Conservation (phyloP, 2,888 invertebrate genomes). For the Trissolcus brochymenae region DNA sequence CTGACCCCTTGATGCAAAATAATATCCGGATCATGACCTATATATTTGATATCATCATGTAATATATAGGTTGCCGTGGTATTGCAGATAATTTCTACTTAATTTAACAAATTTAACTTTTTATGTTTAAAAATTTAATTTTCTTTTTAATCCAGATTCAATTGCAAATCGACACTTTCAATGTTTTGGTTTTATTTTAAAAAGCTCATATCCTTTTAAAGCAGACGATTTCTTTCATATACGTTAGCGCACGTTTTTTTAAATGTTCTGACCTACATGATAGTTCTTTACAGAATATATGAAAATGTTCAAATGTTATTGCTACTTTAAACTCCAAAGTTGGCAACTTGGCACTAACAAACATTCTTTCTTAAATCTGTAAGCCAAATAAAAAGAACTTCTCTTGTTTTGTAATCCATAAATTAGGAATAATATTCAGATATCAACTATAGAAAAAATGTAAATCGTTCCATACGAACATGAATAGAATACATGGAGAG, state of each 20-base stretch:
- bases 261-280: conserved; percentile 30
- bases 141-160: too few relatives aligned
- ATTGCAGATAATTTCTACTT: too few relatives aligned
- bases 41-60: too few relatives aligned
- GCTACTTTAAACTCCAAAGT: conserved; percentile 19
- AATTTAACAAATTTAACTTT: too few relatives aligned
- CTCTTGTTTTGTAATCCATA: neutral
- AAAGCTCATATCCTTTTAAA: neutral
- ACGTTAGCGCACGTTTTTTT: conserved; percentile 1
- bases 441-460: neutral
- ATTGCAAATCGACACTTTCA: too few relatives aligned
- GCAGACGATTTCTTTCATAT: conserved; percentile 2
- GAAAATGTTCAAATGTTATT: conserved; percentile 27
- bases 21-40: too few relatives aligned
- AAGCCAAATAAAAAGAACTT: conserved; percentile 20
- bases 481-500: neutral
- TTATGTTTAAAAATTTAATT: too few relatives aligned
- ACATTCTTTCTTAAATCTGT: conserved; percentile 24
- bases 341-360: conserved; percentile 24
- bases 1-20: too few relatives aligned
- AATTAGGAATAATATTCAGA: neutral
- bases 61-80: too few relatives aligned
- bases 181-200: too few relatives aligned
- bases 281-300: conserved; percentile 13
- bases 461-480: neutral